Evolutionary conservation across 1,140 invertebrate species (phyloP), one percentile per base, ranked within the genome.

Genomic region (Brachionus paranguensis): DNA sequence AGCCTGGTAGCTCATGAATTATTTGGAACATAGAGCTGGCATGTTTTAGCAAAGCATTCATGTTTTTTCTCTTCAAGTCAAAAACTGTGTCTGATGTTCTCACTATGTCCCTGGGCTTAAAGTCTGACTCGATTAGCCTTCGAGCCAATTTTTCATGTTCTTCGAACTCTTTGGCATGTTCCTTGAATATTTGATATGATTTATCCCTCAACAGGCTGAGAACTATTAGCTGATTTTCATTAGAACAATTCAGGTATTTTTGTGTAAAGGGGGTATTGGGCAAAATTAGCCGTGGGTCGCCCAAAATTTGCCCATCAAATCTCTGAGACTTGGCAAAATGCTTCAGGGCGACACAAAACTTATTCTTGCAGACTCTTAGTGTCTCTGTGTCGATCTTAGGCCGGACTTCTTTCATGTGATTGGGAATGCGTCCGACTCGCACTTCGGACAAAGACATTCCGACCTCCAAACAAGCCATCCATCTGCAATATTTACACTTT

Each of bases 401-500:
- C 3, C 14, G 10, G 24, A 65, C 11, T 65, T 89, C 87, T 85
- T 88, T 88, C 37, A 88, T 86, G 12, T 87, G 65, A 79, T 89
- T 89, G n/a, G 88, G 88, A 76, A 89, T 89, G 27, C 88, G 85
- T 14, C 88, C 88, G 88, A 89, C 89, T 27, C 33, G 11, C 27
- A 72, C 65, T 50, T 88, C 87, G 68, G 88, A 87, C 6, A 88
- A 74, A 8, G 88, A 86, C 89, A 89, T 89, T 8, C 89, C 89
- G 12, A 84, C 84, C 7, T 88, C 83, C n/a, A 89, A 33, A 85
- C 89, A 89, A 47, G 85, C 27, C 70, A 86, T 85, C 83, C 86
- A 89, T 8, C 89, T 85, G 84, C 89, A 89, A 5, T 87, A 86
- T 84, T 89, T 89, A 84, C 89, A 89, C 14, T 87, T 83, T 74